phyloP scores from a whole-genome alignment of 1,140 invertebrate genomes.

The Sycophaga agraensis region DNA sequence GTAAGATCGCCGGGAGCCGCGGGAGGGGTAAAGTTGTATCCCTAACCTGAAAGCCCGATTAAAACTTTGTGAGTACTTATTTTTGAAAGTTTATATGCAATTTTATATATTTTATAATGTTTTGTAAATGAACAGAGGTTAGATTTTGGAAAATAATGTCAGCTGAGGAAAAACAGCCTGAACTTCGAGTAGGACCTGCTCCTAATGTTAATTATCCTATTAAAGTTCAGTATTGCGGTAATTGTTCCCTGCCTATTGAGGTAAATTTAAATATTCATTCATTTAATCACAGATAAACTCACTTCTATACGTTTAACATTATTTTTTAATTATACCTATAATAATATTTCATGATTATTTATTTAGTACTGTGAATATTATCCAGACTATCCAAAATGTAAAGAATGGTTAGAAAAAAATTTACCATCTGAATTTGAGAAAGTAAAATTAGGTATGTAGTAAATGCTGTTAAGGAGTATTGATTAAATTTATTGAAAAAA shows the following conservation, averaged over 20 bases:
- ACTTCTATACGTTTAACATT: neutral
- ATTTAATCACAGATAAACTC: conserved; percentile 14
- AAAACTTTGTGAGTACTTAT: too few species aligned
- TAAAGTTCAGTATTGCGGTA: conserved; percentile 89
- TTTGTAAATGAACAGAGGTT: conserved; percentile 14
- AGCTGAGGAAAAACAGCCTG: conserved; percentile 40
- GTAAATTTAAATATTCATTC: conserved; percentile 48
- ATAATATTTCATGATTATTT: conserved; percentile 35
- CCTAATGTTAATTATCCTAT: conserved; percentile 76
- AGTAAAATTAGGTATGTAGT: conserved; percentile 68
- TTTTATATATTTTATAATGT: too few species aligned
- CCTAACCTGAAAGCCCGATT: too few species aligned
- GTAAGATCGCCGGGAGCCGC: too few species aligned
- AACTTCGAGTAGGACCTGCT: conserved; percentile 56
- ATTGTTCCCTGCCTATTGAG: conserved; percentile 91
- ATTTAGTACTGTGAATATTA: conserved; percentile 96
- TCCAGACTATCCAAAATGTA: conserved; percentile 96
- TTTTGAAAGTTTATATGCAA: too few species aligned
- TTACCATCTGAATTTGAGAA: conserved; percentile 91
- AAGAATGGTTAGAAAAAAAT: conserved; percentile 93
- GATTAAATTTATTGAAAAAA: conserved; percentile 5
- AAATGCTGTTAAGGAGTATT: neutral
- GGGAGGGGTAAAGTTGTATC: too few species aligned
- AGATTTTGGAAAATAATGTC: conserved; percentile 43
- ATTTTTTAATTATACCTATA: neutral